Evolutionary conservation across 2,113 vertebrate genomes (phyloP), one percentile per base, ranked within the genome.

Genomic region (Puffinus mauretanicus): DNA sequence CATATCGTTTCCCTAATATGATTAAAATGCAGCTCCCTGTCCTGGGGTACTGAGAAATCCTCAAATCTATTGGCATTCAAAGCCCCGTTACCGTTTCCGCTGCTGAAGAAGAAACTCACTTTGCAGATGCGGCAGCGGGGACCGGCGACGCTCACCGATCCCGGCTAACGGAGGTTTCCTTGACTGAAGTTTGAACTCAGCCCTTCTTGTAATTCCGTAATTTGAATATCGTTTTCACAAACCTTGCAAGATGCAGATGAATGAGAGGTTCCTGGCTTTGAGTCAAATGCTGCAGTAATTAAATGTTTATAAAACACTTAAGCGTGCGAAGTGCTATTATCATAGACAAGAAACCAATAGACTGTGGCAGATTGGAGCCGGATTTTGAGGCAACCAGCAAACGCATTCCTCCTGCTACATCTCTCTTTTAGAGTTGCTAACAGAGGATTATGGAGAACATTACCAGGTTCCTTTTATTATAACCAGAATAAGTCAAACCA

Each of bases 231-330:
- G 36, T 93, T 88, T 94, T 76, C 90, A 73, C 90, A 77, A 10
- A 54, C 82, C 92, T 93, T 13, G 13, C 78, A 38, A 90, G 90
- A 72, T 46, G 90, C 87, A 90, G 94, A 55, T 88, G 94, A 92
- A 83, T 52, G 93, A 96, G 91, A 44, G 81, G 49, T 90, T 93
- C 86, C 90, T 97, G 96, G 96, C 96, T 92, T 57, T 2, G 87
- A 96, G 93, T 96, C 96, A 97, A 96, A 91, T 4, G 85, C 92
- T 80, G 84, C 14, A 5, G 93, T 93, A 93, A 96, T 96, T 95
- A 96, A 95, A 90, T 92, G 95, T 95, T 94, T 92, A 88, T 94
- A 93, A 93, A 90, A 92, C 95, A 88, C 94, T 94, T 26, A 54
- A 81, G 67, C 85, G 65, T n/a, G 88, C n/a, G 1, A 80, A 90